Conservation (phyloP, 2,797 vertebrate species). For the Heterohyrax brucei region DNA sequence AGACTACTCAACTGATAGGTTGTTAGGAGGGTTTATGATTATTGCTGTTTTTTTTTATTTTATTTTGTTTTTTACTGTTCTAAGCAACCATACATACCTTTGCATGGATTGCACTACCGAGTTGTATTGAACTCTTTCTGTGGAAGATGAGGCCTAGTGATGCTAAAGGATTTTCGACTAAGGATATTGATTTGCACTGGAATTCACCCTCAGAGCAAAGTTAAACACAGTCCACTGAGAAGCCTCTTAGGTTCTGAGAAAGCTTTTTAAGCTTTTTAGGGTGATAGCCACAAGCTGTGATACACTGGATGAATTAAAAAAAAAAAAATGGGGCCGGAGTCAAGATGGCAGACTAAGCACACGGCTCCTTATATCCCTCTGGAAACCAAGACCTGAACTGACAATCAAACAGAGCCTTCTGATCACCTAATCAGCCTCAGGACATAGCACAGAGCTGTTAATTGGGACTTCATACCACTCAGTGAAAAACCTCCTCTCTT, state of each 20-base stretch:
- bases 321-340: not conserved
- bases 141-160: not conserved
- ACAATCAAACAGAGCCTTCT: no score
- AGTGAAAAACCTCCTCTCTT: no score
- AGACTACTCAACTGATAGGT: not conserved
- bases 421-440: no score
- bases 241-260: not conserved
- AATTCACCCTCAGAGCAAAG: slow-evolving; percentile 37
- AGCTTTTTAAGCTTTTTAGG: not conserved
- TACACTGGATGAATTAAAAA: not conserved
- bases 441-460: no score
- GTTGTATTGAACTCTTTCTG: not conserved
- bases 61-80: not conserved
- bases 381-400: no score
- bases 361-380: no score
- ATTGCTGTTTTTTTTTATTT: not conserved
- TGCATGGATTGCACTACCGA: not conserved
- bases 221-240: not conserved
- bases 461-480: no score
- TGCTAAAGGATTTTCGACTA: not conserved
- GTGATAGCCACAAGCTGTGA: not conserved
- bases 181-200: not conserved
- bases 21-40: not conserved
- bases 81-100: not conserved
- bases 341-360: no score